Evolutionary conservation across 2,797 vertebrate genomes (phyloP), one percentile per base, ranked within the genome.

Genomic region (Morelia viridis): DNA sequence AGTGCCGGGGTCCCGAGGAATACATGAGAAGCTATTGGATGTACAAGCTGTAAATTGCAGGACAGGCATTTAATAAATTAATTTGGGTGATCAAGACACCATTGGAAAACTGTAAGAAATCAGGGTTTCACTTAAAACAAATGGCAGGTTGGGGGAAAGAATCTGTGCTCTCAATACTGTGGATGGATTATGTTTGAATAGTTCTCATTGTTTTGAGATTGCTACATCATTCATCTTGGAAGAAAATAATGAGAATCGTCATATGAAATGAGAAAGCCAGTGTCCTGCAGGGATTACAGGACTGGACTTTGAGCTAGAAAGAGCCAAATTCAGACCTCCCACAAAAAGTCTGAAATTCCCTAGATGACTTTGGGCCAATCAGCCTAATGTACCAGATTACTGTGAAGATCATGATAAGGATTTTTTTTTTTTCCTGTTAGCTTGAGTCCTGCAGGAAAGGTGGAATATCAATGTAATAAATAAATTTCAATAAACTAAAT

Each of bases 81-180:
- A 31, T 64, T 31, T n/a, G 1, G 62, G 31, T 92, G 60, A 84
- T 65, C 61, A 90, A 89, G 87, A 60, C 19, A 10, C 24, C 24
- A 86, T 41, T n/a, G 92, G 76, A 57, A 92, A 85, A 93, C 94
- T 71, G 11, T 85, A 94, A 89, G 89, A 83, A 92, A 91, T 87
- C 50, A 53, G 86, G 86, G 28, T 93, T 83, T 68, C n/a, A 95
- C 92, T 58, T 86, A 93, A 85, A 92, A 89, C 46, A 93, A 92
- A 68, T 89, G n/a, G 64, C 90, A 92, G 58, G 71, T 13, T 91
- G 94, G 92, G 80, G 92, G 41, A 94, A 95, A 93, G 58, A 88
- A 96, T 92, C 92, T 93, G 87, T 93, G 92, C 88, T 84, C 91
- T 93, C 93, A 92, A 89, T 87, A 31, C 56, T 41, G 65, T 10